Base-by-base conservation (phyloP, 2,888 invertebrate genomes). In the Lysandra coridon region DNA sequence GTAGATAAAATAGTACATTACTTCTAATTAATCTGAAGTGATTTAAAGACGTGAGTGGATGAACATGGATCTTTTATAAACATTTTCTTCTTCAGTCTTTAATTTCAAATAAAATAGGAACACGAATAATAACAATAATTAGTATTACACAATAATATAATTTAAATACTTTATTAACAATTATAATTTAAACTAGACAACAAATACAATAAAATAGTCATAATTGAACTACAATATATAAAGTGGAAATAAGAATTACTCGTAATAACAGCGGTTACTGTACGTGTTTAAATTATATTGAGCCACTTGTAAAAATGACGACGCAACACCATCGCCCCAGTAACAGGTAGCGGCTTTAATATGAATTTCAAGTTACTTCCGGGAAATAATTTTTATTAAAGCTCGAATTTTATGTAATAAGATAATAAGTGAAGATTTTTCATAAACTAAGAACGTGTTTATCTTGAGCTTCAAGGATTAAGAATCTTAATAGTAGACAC, bases 201-300 rank as follows among this genome's bases (percentile, higher is more conserved):
- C 4, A 14, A 14, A 57, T 57, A 17, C 17, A 17, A 4, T 57
- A 57, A 57, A 57, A 3, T 57, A 49, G 57, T 1, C 1, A 62
- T 62, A 33, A 69, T 30, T 69, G 33, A 30, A 69, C 4, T 69
- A 30, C 64, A 64, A 30, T 69, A 23, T 69, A 69, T 23, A 33
- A 69, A 69, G 33, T 37, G 5, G 14, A 14, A 69, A 69, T 69
- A 75, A 49, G 75, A 49, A 76, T 76, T 57, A 53, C 5, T 17
- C 76, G 75, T 12, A 49, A 49, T 44, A 49, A 75, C 17, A 49
- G 44, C 23, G 76, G 53, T n/a, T 40, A 44, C 44, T 17, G 30
- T 53, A 49, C 76, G 76, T 76, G 76, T 57, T 76, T 76, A 76
- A 76, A 76, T n/a, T 30, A 33, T 76, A 76, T 76, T 76, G 53